A percentile compares a stretch with the other conserved stretches of the same genome.
phyloP scores from a whole-genome alignment of 2,113 vertebrate species.

The Tragelaphus scriptus region DNA sequence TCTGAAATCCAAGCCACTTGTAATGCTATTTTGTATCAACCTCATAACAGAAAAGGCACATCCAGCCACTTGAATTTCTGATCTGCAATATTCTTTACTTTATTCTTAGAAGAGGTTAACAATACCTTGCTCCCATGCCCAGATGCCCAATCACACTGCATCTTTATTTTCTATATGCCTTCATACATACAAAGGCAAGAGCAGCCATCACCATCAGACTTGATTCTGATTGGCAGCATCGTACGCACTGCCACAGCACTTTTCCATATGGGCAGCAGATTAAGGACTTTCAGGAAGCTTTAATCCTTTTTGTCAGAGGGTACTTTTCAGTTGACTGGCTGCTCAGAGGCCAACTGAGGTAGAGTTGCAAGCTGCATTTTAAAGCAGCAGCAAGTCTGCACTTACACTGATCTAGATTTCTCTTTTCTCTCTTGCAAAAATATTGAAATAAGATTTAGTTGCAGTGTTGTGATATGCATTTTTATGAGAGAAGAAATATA shows the following conservation, averaged over 20 bases:
- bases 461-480: constrained; percentile 63
- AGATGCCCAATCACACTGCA: neutral
- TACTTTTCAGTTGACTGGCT: constrained; percentile 46
- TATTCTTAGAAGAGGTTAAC: neutral
- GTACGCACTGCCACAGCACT: rapidly evolving
- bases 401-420: constrained; percentile 61
- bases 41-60: neutral
- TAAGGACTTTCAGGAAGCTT: constrained; percentile 59
- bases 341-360: constrained; percentile 55
- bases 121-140: neutral
- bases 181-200: neutral
- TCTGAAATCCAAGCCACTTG: neutral
- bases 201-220: neutral
- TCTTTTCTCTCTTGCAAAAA: constrained; percentile 65
- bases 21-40: neutral
- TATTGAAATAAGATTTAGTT: constrained; percentile 74
- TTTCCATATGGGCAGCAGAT: constrained; percentile 21
- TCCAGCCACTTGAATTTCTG: neutral
- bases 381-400: neutral
- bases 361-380: constrained; percentile 59
- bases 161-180: neutral
- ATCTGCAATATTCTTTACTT: neutral
- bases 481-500: constrained; percentile 76
- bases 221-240: neutral
- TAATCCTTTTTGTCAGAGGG: constrained; percentile 65